Percentiles rank a stretch among this genome's conserved stretches.
These are phyloP conservation scores for Sipha maydis DNA, from an alignment of 2,888 invertebrate genomes.

Conservation along the genomic window DNA sequence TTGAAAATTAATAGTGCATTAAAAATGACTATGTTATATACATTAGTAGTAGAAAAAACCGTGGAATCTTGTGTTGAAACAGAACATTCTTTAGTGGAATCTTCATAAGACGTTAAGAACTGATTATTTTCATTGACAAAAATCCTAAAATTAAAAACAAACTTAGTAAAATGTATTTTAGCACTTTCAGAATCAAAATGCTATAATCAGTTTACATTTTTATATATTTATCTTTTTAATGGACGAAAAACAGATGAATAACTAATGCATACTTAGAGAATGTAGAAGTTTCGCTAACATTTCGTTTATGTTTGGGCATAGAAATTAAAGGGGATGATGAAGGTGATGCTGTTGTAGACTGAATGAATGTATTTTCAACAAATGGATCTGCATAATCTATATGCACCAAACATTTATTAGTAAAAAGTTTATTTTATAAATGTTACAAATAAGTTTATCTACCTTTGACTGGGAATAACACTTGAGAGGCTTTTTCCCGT, in stretches of 20 bases:
- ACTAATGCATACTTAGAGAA: slow-evolving; percentile 76
- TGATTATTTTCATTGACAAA: slow-evolving; percentile 80
- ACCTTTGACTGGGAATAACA: slow-evolving; percentile 53
- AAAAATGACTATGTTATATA: slow-evolving; percentile 13
- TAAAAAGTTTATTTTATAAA: neutral
- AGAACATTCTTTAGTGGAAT: slow-evolving; percentile 72
- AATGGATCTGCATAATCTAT: slow-evolving; percentile 57
- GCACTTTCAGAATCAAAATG: neutral
- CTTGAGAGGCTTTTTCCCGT: slow-evolving; percentile 24
- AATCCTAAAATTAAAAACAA: slow-evolving; percentile 70
- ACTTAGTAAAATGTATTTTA: slow-evolving; percentile 28
- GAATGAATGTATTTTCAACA: slow-evolving; percentile 51
- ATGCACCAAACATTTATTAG: neutral
- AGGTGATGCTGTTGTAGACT: slow-evolving; percentile 51
- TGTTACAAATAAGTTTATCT: neutral
- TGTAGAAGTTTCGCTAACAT: slow-evolving; percentile 86
- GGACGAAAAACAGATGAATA: slow-evolving; percentile 25
- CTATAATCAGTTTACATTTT: neutral
- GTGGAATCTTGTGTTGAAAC: slow-evolving; percentile 10
- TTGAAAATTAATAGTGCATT: neutral
- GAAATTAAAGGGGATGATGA: slow-evolving; percentile 54
- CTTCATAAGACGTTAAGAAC: slow-evolving; percentile 79
- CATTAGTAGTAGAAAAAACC: slow-evolving; percentile 30
- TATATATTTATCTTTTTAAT: slow-evolving; percentile 20
- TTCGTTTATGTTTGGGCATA: slow-evolving; percentile 74